Percentiles rank a stretch among this genome's conserved stretches.
phyloP scores from a whole-genome alignment of 2,113 vertebrate species.

The Takifugu flavidus region DNA sequence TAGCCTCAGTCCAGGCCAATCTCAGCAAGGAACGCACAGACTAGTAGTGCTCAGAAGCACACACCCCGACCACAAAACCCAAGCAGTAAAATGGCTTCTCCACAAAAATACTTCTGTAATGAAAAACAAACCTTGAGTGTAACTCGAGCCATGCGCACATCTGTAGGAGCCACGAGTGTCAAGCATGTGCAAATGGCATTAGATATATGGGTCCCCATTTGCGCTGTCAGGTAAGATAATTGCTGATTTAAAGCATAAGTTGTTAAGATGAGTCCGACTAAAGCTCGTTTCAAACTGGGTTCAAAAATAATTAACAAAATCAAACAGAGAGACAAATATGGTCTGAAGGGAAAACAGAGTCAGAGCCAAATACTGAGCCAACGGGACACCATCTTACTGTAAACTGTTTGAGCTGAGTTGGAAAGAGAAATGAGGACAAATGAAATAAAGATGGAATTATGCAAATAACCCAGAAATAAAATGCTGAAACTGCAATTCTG shows the following conservation, averaged over 20 bases:
- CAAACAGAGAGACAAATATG: not conserved
- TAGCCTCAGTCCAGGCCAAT: slow-evolving; percentile 19
- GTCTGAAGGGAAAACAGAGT: not conserved
- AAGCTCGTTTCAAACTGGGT: too few relatives aligned
- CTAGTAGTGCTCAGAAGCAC: slow-evolving; percentile 28
- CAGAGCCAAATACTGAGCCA: not conserved
- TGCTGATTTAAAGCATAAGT: too few relatives aligned
- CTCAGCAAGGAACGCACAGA: slow-evolving; percentile 34
- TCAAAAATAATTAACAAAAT: too few relatives aligned
- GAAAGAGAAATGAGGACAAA: slow-evolving; percentile 33
- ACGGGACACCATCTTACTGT: too few relatives aligned
- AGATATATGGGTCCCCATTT: too few relatives aligned
- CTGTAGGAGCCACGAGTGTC: slow-evolving; percentile 32
- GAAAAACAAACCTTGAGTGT: slow-evolving; percentile 39
- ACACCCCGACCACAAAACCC: slow-evolving; percentile 33
- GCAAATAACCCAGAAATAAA: slow-evolving; percentile 3
- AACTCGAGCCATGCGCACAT: slow-evolving; percentile 15
- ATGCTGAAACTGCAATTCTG: slow-evolving; percentile 3
- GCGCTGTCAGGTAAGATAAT: too few relatives aligned
- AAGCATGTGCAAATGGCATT: too few relatives aligned
- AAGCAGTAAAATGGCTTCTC: slow-evolving; percentile 27
- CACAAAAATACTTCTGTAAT: slow-evolving; percentile 45
- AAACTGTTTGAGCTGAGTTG: slow-evolving; percentile 14
- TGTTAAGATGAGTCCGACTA: too few relatives aligned
- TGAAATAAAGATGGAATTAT: slow-evolving; percentile 31